Evolutionary conservation across 2,888 invertebrate genomes (phyloP), one percentile per base, ranked within the genome.

Genomic region (Loripinus fragilis): DNA sequence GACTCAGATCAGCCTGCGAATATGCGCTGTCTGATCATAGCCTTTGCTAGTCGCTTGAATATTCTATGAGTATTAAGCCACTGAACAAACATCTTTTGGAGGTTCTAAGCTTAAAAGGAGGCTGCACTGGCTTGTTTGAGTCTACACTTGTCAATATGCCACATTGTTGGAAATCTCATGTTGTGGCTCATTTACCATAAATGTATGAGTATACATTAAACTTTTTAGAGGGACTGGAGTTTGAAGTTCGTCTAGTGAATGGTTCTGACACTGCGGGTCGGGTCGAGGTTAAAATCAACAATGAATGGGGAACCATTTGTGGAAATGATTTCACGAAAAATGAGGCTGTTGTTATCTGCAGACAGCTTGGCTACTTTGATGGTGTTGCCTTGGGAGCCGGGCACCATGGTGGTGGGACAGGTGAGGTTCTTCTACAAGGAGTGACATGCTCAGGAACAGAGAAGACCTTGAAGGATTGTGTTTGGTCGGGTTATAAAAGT

Each of bases 231-330:
- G 70, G 78, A 35, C 20, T 78, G 25, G 71, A 69, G 5, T 60
- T 83, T 55, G 75, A 78, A 8, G 64, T 86, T 20, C 79, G 87
- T 25, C 80, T 88, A 0, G 76, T 64, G 0, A 81, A 86, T 75
- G 83, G 85, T 1, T 75, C 83, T 8, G 67, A 55, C 1, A 72
- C 42, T 2, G 52, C 78, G n/a, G 80, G 83, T 38, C 85, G 86
- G 20, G 78, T 89, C 2, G 87, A 88, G 67, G 68, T 88, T 23
- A 78, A 81, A 35, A 38, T 85, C 0, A 73, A 93, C 78, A 96
- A 95, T 0, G 94, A 94, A 78, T 96, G 96, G 95, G 96, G 96
- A 0, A 95, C 95, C 81, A 95, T 96, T 20, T 96, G 96, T 91
- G 96, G 96, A 87, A 96, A 96, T 86, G 95, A 95, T 85, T 96